These are phyloP conservation scores for Zeugodacus cucurbitae DNA, from an alignment of 1,140 invertebrate species.

Conservation along the genomic window DNA sequence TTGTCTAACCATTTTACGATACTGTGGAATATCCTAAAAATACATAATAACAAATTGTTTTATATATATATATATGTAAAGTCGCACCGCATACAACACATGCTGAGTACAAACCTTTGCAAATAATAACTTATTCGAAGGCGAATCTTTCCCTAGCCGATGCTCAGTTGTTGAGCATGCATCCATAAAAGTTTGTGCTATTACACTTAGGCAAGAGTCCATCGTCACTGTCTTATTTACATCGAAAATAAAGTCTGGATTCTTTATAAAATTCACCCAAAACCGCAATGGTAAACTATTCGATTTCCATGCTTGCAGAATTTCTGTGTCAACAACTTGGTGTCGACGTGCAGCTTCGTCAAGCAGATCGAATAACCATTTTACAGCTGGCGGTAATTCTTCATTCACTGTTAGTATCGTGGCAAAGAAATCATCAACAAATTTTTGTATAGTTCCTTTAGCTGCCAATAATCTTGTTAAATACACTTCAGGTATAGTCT, in stretches of 20 bases:
- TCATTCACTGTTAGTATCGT: slow-evolving; percentile 91
- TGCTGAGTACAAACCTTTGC: slow-evolving; percentile 74
- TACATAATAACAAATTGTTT: slow-evolving; percentile 40
- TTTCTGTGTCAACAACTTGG: slow-evolving; percentile 87
- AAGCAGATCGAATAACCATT: slow-evolving; percentile 95
- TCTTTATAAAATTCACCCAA: slow-evolving; percentile 98
- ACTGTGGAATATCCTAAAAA: slow-evolving; percentile 83
- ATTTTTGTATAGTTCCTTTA: slow-evolving; percentile 96
- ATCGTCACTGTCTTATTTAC: slow-evolving; percentile 92
- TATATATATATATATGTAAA: too few species aligned
- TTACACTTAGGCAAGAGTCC: slow-evolving; percentile 92
- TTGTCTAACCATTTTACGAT: slow-evolving; percentile 85
- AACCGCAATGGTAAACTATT: slow-evolving; percentile 94
- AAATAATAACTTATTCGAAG: slow-evolving; percentile 93
- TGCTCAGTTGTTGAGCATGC: slow-evolving; percentile 91
- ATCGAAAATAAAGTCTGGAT: slow-evolving; percentile 97
- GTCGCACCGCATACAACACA: neutral
- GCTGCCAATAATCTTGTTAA: slow-evolving; percentile 91
- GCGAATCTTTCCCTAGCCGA: slow-evolving; percentile 91
- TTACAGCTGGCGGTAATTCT: slow-evolving; percentile 89
- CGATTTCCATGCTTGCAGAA: slow-evolving; percentile 96
- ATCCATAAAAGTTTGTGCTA: slow-evolving; percentile 97
- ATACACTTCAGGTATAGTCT: slow-evolving; percentile 96
- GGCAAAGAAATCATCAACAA: slow-evolving; percentile 94
- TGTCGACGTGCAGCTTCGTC: slow-evolving; percentile 90